These are phyloP conservation scores for Malacosoma neustria DNA, from an alignment of 2,888 invertebrate species.

Conservation along the genomic window DNA sequence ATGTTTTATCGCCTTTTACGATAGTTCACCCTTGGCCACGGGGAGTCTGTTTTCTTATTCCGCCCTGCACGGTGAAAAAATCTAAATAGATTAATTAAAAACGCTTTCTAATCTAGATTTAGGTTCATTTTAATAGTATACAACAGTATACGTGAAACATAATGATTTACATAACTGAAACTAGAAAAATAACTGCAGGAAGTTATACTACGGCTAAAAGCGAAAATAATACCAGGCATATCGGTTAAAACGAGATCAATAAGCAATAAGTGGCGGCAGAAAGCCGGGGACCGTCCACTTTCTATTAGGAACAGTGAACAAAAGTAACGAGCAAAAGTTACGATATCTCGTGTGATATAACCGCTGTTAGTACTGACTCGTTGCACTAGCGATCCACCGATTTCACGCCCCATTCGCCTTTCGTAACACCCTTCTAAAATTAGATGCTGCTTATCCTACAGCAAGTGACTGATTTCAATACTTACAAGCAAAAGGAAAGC, in stretches of 20 bases:
- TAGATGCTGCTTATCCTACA: conserved; percentile 12
- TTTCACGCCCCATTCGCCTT: conserved; percentile 43
- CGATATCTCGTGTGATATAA: conserved; percentile 64
- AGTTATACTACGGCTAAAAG: neutral
- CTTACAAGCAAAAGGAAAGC: neutral
- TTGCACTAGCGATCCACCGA: conserved; percentile 29
- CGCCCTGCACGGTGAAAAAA: too few species aligned
- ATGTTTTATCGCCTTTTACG: too few species aligned
- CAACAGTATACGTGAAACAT: too few species aligned
- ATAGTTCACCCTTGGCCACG: too few species aligned
- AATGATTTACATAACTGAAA: neutral
- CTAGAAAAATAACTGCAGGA: neutral
- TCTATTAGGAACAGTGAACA: conserved; percentile 53
- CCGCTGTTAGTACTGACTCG: conserved; percentile 17
- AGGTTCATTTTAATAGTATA: too few species aligned
- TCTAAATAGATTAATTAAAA: too few species aligned
- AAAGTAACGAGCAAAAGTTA: conserved; percentile 58
- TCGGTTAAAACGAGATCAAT: conserved; percentile 16
- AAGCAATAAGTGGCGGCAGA: conserved; percentile 50
- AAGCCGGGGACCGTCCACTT: conserved; percentile 57
- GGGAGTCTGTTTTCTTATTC: too few species aligned
- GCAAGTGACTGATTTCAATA: neutral
- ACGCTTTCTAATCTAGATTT: too few species aligned
- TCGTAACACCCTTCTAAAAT: conserved; percentile 38
- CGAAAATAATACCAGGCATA: neutral